These are phyloP conservation scores for Latheticus oryzae DNA, from an alignment of 2,888 invertebrate species.

Conservation along the genomic window DNA sequence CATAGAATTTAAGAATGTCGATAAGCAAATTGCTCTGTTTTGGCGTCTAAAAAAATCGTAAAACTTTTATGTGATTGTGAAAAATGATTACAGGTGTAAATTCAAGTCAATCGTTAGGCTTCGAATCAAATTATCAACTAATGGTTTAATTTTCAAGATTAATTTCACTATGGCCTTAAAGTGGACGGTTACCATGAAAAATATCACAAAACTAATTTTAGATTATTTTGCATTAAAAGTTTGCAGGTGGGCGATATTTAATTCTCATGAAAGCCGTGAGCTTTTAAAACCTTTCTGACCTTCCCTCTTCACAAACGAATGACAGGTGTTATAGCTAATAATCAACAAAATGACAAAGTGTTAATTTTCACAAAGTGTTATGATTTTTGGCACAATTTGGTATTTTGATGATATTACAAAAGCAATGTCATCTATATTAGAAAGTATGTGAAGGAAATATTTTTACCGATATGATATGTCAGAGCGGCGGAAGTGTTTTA, in stretches of 20 bases:
- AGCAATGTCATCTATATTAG: no score
- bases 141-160: conserved; percentile 45
- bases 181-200: conserved; percentile 19
- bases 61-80: conserved; percentile 47
- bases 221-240: conserved; percentile 38
- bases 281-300: conserved; percentile 28
- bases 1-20: conserved; percentile 13
- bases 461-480: conserved; percentile 3
- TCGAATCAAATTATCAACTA: conserved; percentile 36
- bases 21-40: conserved; percentile 34
- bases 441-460: conserved; percentile 23
- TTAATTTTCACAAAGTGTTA: conserved; percentile 28
- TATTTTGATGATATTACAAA: no score
- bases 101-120: conserved; percentile 38
- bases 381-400: conserved; percentile 28
- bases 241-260: conserved; percentile 53
- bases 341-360: conserved; percentile 27
- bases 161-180: conserved; percentile 37
- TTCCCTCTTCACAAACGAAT: conserved; percentile 9
- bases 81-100: conserved; percentile 48
- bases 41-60: conserved; percentile 43
- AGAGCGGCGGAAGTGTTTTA: conserved; percentile 9
- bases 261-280: conserved; percentile 33
- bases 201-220: conserved; percentile 24
- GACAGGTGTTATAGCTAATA: conserved; percentile 31